phyloP scores from a whole-genome alignment of 2,888 invertebrate species.

The Melanotus villosus region DNA sequence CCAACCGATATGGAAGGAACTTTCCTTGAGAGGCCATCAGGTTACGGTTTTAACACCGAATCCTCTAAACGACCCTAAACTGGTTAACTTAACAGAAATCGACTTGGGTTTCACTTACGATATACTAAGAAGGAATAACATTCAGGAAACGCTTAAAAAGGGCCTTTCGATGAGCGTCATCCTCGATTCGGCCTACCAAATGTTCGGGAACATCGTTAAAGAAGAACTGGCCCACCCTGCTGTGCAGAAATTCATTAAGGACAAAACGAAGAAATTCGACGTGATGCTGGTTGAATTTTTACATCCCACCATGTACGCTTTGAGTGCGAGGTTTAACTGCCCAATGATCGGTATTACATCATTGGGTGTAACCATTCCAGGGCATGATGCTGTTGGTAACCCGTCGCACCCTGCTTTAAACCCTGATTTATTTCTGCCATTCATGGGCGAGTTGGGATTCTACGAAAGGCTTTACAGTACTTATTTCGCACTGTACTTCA shows the following conservation, averaged over 20 bases:
- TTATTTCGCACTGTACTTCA: slow-evolving; percentile 54
- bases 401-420: slow-evolving; percentile 56
- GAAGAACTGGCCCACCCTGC: slow-evolving; percentile 41
- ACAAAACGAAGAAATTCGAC: slow-evolving; percentile 54
- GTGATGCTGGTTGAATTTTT: slow-evolving; percentile 54
- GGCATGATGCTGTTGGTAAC: slow-evolving; percentile 57
- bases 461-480: slow-evolving; percentile 62
- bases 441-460: slow-evolving; percentile 65
- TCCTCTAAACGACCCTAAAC: slow-evolving; percentile 57
- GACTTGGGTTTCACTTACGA: slow-evolving; percentile 54
- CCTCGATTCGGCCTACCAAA: slow-evolving; percentile 24
- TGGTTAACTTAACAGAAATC: slow-evolving; percentile 62
- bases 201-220: slow-evolving; percentile 50
- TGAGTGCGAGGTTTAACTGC: slow-evolving; percentile 52
- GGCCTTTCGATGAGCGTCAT: slow-evolving; percentile 51
- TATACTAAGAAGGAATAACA: slow-evolving; percentile 1
- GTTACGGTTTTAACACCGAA: slow-evolving; percentile 61
- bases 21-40: slow-evolving; percentile 60
- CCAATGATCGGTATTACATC: slow-evolving; percentile 54
- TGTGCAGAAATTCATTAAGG: slow-evolving; percentile 55
- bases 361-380: slow-evolving; percentile 55
- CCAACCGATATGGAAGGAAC: too few relatives aligned
- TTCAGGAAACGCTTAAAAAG: slow-evolving; percentile 33
- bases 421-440: slow-evolving; percentile 58
- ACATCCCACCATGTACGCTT: slow-evolving; percentile 49